Conservation (phyloP, 1,140 invertebrate species). For the Pseudomyrmex sp. region DNA sequence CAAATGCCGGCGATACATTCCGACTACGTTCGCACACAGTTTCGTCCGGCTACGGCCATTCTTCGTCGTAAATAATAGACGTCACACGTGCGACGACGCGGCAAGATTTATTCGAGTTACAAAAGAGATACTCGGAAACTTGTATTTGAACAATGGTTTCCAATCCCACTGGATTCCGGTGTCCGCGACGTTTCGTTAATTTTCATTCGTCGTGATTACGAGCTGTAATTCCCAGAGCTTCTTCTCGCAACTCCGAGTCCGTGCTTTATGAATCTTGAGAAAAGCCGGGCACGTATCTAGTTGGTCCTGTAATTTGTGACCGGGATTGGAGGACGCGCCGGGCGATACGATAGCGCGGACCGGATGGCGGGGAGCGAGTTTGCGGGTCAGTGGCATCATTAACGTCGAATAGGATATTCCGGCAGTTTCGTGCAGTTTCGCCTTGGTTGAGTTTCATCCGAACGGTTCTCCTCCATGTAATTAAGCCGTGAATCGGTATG, state of each 20-base stretch:
- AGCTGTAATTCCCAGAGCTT: conserved; percentile 52
- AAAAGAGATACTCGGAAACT: conserved; percentile 30
- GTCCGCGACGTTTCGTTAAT: conserved; percentile 33
- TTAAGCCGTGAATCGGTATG: conserved; percentile 54
- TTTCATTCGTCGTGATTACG: conserved; percentile 56
- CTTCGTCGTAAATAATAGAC: conserved; percentile 38
- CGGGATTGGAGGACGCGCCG: conserved; percentile 46
- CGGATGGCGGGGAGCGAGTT: conserved; percentile 23
- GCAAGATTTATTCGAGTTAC: conserved; percentile 29
- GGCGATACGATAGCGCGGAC: conserved; percentile 63
- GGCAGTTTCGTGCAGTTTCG: conserved; percentile 65
- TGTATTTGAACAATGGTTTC: conserved; percentile 31
- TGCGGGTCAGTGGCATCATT: conserved; percentile 69
- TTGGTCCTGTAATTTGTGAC: conserved; percentile 66
- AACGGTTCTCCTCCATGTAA: conserved; percentile 52
- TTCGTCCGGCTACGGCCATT: neutral
- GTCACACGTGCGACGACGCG: neutral
- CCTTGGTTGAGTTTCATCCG: conserved; percentile 61
- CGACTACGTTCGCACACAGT: neutral
- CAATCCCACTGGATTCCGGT: conserved; percentile 15
- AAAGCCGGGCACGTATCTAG: conserved; percentile 59
- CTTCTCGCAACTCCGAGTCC: conserved; percentile 30
- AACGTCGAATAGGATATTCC: conserved; percentile 71
- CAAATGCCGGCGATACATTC: neutral
- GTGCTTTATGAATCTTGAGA: conserved; percentile 54